Percentiles rank a stretch among this genome's conserved stretches.
Conservation (phyloP, 2,888 invertebrate genomes). For the Rhagium mordax region DNA sequence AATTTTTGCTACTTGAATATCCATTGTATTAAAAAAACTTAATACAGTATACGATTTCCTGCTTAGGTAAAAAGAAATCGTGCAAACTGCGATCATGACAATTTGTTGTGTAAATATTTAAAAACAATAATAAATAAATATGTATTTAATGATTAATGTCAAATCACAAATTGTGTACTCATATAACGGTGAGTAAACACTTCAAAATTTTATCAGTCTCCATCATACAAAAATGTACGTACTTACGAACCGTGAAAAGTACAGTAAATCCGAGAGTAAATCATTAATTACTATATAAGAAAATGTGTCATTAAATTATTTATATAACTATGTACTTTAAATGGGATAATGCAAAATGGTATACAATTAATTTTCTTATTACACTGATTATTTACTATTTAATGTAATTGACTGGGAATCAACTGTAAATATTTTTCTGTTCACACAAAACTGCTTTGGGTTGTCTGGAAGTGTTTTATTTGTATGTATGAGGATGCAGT, state of each 20-base stretch:
- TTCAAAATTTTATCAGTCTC: neutral
- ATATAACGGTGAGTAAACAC: neutral
- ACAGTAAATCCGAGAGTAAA: neutral
- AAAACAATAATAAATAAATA: neutral
- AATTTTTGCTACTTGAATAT: too few species aligned
- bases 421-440: neutral
- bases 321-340: neutral
- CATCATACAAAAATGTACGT: neutral
- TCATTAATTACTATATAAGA: neutral
- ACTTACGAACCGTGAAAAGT: neutral
- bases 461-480: neutral
- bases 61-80: too few species aligned
- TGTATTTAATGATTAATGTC: neutral
- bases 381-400: neutral
- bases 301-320: neutral
- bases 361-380: neutral
- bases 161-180: neutral
- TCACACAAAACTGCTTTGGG: neutral
- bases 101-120: neutral
- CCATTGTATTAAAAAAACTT: too few species aligned
- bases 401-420: neutral
- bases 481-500: neutral
- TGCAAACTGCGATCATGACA: too few species aligned
- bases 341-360: neutral
- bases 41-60: too few species aligned